Base-by-base conservation (phyloP, 2,113 vertebrate genomes). In the Coptodon rendalli region DNA sequence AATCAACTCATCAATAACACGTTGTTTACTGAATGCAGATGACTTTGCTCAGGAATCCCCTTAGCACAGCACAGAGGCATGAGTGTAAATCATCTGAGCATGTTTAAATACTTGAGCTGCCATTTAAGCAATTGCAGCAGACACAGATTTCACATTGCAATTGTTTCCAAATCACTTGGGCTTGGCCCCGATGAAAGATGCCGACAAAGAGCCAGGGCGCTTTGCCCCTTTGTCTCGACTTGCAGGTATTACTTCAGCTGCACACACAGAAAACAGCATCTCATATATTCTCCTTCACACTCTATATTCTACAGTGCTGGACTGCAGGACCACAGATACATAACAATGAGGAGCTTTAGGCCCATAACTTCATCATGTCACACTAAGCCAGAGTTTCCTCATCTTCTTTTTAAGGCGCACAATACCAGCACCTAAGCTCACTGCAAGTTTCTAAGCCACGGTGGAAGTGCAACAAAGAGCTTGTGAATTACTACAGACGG, bases 1-100 rank as follows among this genome's bases (percentile, higher is more conserved):
- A 93, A 93, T 87, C 90, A 91, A 83, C 82, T 93, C 91, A 91
- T 95, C 94, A 95, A 95, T 94, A 94, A 90, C 92, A 92, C 89
- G 91, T 90, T 95, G 94, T 95, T 93, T 91, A 89, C 88, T 82
- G 91, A 93, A 92, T 92, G 92, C 91, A 91, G 88, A 94, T 91
- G 93, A 92, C 92, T 94, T 92, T 85, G 84, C 89, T 73, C 34
- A 89, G 87, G 93, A 95, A 95, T 93, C 89, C 87, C 90, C 86
- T 92, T 83, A 86, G 85, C 73, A 59, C 86, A 66, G 86, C 85
- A 3, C 31, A 9, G 36, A 66, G 86, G 73, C 91, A 91, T 87
- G 90, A 92, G 81, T 16, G 22, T 90, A 89, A 94, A 94, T 93
- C 89, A 92, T 90, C 90, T 27, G 22, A 81, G 92, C 81, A 86